Evolutionary conservation across 2,797 vertebrate genomes (phyloP), one percentile per base, ranked within the genome.

Genomic region (Typhlichthys subterraneus): DNA sequence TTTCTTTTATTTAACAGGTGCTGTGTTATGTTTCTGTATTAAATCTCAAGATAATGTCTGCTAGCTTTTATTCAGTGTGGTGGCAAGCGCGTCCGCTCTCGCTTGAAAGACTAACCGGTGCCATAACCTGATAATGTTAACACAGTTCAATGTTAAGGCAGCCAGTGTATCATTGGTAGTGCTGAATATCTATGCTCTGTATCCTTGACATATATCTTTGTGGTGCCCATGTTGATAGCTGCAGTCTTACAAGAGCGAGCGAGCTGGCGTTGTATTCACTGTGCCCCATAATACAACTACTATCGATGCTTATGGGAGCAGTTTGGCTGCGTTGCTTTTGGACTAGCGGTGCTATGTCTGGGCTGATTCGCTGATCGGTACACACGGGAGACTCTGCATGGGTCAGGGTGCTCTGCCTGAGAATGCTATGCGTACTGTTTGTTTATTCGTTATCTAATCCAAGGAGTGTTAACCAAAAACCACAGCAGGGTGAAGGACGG

Each of bases 381-480:
- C 75, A 70, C 53, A 57, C 59, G 33, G 74, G 67, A 73, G 79
- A 86, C 72, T 45, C 63, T 53, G 59, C 62, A 46, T 19, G 69
- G 19, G 73, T 80, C 77, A 65, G 57, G 70, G 67, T 5, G 70
- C 69, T 82, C 79, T 68, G 72, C 78, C 75, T 57, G 72, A 77
- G 77, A 84, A 80, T 2, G 47, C 61, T 9, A 31, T 74, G 69
- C 59, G 12, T 19, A 10, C 76, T 76, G 80, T 87, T 86, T 87
- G 76, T 87, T 85, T 86, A 83, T 87, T 83, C 65, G 70, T 76
- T 82, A 81, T 88, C 82, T 87, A 81, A 82, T 85, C 76, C 56
- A 12, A 70, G 69, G 78, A 45, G 73, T 73, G 85, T 86, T 83
- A 79, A 86, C 81, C 82, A 83, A 83, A 86, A 88, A 84, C 82